Conservation (phyloP, 2,113 vertebrate species). For the Lepisosteus osseus region DNA sequence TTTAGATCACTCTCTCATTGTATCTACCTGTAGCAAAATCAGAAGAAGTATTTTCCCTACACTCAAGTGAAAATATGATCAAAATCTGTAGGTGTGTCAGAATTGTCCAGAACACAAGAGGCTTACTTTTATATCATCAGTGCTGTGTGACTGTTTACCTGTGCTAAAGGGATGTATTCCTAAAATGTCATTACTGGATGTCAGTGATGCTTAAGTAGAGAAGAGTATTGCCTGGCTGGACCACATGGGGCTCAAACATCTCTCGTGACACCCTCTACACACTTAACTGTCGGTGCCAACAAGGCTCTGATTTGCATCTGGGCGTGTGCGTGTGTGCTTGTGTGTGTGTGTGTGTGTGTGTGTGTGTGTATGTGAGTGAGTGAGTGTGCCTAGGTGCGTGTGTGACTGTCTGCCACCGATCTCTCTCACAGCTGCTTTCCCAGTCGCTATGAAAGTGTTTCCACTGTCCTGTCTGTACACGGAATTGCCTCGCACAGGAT, state of each 20-base stretch:
- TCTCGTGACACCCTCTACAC: not conserved
- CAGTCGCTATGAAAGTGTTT: not conserved
- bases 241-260: not conserved
- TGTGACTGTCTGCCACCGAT: not conserved
- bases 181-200: no score
- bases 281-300: not conserved
- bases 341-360: not conserved
- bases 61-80: no score
- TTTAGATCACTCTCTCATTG: no score
- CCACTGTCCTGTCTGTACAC: not conserved
- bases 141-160: no score
- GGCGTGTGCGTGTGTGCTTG: not conserved
- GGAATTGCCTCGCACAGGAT: not conserved
- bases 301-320: not conserved
- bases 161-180: no score
- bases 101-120: no score
- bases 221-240: no score
- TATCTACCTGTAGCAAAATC: no score
- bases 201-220: no score
- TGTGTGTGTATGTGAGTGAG: not conserved
- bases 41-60: no score
- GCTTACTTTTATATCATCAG: no score
- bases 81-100: no score
- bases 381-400: not conserved
- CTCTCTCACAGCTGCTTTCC: not conserved